Conservation (phyloP, 92 coral and sea anemone species). For the Zoanthus sansibaricus region DNA sequence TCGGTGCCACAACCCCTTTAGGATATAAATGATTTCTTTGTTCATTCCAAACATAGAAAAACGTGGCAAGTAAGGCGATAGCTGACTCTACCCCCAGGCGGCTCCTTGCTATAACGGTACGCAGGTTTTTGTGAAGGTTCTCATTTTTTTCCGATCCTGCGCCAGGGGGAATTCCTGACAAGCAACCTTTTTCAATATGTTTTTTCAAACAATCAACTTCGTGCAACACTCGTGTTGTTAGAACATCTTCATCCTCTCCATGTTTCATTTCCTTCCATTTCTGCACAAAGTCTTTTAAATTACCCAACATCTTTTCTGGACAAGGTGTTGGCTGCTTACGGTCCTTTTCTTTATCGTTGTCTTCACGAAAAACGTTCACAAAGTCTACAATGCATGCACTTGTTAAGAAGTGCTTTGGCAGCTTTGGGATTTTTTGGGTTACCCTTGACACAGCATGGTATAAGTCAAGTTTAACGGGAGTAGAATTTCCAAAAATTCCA, state of each 20-base stretch:
- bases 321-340: conserved; percentile 48
- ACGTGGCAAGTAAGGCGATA: conserved; percentile 49
- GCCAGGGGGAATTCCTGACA: conserved; percentile 56
- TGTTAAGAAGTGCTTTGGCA: conserved; percentile 38
- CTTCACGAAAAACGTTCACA: conserved; percentile 36
- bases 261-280: conserved; percentile 57
- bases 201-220: conserved; percentile 47
- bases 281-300: conserved; percentile 25
- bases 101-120: conserved; percentile 24
- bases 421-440: conserved; percentile 49
- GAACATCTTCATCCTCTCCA: conserved; percentile 49
- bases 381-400: conserved; percentile 49
- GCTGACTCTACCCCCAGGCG: conserved; percentile 52
- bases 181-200: conserved; percentile 61
- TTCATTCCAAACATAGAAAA: conserved; percentile 67
- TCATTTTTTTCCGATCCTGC: conserved; percentile 66
- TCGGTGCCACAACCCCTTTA: conserved; percentile 56
- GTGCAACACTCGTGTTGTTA: conserved; percentile 30
- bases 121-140: conserved; percentile 41
- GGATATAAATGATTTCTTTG: conserved; percentile 24
- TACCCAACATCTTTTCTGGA: conserved; percentile 22
- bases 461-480: conserved; percentile 63
- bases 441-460: conserved; percentile 65
- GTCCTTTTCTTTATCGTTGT: conserved; percentile 39
- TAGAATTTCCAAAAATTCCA: conserved; percentile 39